A percentile compares a stretch with the other conserved stretches of the same genome.
Conservation (phyloP, 2,888 invertebrate species). For the Callyntrura sp. region DNA sequence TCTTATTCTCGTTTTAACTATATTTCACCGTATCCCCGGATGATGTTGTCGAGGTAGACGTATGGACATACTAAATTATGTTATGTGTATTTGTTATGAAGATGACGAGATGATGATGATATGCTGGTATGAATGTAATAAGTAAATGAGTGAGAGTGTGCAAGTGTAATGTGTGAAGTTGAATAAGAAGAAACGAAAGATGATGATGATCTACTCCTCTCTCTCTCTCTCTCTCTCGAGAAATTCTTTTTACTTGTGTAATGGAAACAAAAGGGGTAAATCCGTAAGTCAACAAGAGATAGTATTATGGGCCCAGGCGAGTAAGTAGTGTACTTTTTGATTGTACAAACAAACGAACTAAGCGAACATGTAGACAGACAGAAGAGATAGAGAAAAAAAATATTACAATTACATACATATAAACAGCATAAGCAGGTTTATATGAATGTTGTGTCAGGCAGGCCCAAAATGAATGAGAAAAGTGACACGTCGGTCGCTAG, state of each 20-base stretch:
- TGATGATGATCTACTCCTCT: too few species aligned
- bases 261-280: too few species aligned
- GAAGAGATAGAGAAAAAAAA: not conserved
- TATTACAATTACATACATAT: too few species aligned
- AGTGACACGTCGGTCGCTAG: constrained; percentile 72
- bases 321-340: too few species aligned
- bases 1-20: not conserved
- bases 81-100: not conserved
- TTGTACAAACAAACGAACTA: too few species aligned
- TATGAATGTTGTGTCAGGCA: constrained; percentile 9
- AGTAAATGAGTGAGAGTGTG: too few species aligned
- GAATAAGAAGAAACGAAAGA: too few species aligned
- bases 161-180: too few species aligned
- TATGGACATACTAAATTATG: constrained; percentile 32
- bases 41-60: constrained; percentile 35
- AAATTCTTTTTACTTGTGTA: too few species aligned
- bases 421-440: not conserved
- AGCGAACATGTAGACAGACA: not conserved
- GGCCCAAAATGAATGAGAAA: constrained; percentile 43
- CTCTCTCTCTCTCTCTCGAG: too few species aligned
- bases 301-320: not conserved
- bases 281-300: not conserved
- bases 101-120: constrained; percentile 11
- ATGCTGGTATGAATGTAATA: not conserved
- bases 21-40: constrained; percentile 16